Evolutionary conservation across 2,113 vertebrate genomes (phyloP).

Genomic region (Tetrao urogallus): DNA sequence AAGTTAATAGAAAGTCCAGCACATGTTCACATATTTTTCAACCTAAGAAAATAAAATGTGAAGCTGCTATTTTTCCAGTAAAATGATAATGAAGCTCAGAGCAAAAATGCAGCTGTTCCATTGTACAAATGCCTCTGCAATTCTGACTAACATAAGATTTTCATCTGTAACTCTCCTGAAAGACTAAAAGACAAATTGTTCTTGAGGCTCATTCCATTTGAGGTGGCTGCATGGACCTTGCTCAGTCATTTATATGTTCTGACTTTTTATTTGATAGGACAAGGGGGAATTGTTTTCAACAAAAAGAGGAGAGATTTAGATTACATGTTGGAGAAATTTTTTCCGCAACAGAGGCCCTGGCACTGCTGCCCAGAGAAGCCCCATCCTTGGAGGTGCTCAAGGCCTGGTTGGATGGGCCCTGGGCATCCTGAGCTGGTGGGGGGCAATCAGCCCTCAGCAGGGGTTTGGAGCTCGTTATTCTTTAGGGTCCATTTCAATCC

Average conservation of each 20-base stretch:
- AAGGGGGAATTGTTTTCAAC: background rate
- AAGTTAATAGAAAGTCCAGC: background rate
- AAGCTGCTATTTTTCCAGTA: background rate
- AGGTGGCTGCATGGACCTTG: background rate
- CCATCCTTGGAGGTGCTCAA: background rate
- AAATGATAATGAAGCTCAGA: background rate
- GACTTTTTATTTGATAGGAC: background rate
- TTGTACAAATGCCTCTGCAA: background rate
- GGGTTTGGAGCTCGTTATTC: background rate
- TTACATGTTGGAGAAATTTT: background rate
- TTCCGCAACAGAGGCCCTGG: background rate
- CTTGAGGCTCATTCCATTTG: background rate
- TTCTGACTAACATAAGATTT: background rate
- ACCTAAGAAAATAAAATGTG: background rate
- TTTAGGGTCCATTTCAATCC: background rate
- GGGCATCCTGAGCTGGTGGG: background rate
- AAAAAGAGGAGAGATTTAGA: background rate
- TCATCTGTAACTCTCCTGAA: background rate
- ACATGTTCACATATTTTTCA: background rate
- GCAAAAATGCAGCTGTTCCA: slow-evolving; percentile 8
- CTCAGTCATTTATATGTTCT: background rate
- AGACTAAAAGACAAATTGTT: background rate
- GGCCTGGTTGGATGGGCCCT: background rate
- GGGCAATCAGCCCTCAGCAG: background rate
- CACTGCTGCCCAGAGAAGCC: background rate